phyloP scores from a whole-genome alignment of 2,113 vertebrate genomes.

The Hirundichthys speculiger region DNA sequence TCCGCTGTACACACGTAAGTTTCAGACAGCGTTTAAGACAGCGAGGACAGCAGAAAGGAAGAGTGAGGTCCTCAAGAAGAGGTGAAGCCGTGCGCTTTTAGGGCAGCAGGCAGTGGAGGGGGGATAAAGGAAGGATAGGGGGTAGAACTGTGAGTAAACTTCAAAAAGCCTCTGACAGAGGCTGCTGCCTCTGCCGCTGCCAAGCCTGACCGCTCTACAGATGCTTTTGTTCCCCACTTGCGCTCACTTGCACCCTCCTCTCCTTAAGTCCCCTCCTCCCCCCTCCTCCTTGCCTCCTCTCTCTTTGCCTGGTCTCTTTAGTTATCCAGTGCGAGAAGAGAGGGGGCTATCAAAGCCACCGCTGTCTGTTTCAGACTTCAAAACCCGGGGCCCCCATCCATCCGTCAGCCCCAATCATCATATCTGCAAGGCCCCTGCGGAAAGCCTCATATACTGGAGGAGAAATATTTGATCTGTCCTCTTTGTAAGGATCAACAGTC shows the following conservation, averaged over 20 bases:
- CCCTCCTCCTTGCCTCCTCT: slow-evolving; percentile 41
- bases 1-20: too few relatives aligned
- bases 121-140: slow-evolving; percentile 37
- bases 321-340: slow-evolving; percentile 73
- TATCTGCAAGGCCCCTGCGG: slow-evolving; percentile 74
- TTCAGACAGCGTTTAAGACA: background rate
- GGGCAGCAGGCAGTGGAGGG: slow-evolving; percentile 28
- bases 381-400: slow-evolving; percentile 70
- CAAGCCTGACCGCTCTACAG: slow-evolving; percentile 77
- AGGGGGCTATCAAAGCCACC: slow-evolving; percentile 79
- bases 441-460: slow-evolving; percentile 76
- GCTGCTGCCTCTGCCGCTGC: slow-evolving; percentile 72
- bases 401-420: slow-evolving; percentile 83
- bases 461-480: slow-evolving; percentile 86
- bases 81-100: slow-evolving; percentile 33
- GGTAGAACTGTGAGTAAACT: slow-evolving; percentile 68
- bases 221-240: slow-evolving; percentile 77
- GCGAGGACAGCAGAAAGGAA: slow-evolving; percentile 19
- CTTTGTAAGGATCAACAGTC: slow-evolving; percentile 82
- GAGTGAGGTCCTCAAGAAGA: slow-evolving; percentile 40
- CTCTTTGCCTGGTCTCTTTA: slow-evolving; percentile 73
- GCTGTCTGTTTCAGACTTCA: slow-evolving; percentile 83
- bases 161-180: slow-evolving; percentile 79
- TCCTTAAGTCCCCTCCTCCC: slow-evolving; percentile 26
- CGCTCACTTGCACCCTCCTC: slow-evolving; percentile 52